Base-by-base conservation (phyloP, 2,113 vertebrate genomes). In the Zootoca vivipara region DNA sequence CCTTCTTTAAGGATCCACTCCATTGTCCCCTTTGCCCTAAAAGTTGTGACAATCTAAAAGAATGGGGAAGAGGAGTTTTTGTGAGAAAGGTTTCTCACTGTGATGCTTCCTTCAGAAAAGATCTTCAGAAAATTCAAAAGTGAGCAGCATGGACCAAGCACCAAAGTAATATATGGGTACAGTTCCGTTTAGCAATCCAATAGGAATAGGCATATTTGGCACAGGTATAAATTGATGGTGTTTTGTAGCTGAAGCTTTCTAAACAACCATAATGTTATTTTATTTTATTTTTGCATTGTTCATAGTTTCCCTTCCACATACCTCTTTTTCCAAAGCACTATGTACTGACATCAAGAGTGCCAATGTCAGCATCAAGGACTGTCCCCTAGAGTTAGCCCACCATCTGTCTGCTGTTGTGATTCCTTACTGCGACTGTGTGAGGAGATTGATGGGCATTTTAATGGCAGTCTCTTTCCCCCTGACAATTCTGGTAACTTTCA, bases 311-410 rank as follows among this genome's bases (percentile, higher is more conserved):
- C 67, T 92, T 77, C 94, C 90, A 90, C 88, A 92, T 69, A 91
- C 46, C 78, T 62, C 78, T 88, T 88, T 87, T 87, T 90, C 86
- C 0, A 2, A 80, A 85, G 83, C 69, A 92, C 56, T 70, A 74
- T 87, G 5, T 91, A 74, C 91, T 82, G 30, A 92, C 82, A 52
- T 93, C 90, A 35, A 78, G 85, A 95, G 90, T 83, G 2, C 93
- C 93, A 89, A 94, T 94, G 92, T 83, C 91, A 92, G 81, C 1
- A 62, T 91, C 93, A 94, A 90, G 77, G 87, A 92, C 73, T 93
- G 89, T 93, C 87, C 82, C 83, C 1, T 67, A 85, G 90, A 92
- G 79, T 82, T 94, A 91, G 90, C 90, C 83, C 85, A 74, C 72
- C 85, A 85, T 86, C 86, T 87, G 46, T 86, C 86, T 87, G 46